phyloP scores from a whole-genome alignment of 2,888 invertebrate genomes.

The Tipula lateralis region DNA sequence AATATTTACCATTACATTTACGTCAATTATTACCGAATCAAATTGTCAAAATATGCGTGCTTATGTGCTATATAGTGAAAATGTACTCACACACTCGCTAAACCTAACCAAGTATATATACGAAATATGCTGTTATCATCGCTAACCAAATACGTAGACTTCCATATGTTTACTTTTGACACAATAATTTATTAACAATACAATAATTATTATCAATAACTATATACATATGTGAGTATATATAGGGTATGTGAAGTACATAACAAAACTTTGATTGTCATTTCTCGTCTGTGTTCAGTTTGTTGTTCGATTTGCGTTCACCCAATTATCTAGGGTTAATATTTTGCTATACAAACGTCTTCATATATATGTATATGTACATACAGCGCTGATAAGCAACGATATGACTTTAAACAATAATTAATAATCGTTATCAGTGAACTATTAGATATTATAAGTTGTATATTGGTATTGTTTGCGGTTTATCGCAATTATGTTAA shows the following conservation, averaged over 20 bases:
- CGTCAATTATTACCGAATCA: too few relatives aligned
- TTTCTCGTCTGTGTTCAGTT: not conserved
- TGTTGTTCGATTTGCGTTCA: not conserved
- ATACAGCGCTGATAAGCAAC: not conserved
- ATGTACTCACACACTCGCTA: not conserved
- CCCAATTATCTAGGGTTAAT: not conserved
- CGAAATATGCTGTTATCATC: not conserved
- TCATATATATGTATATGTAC: not conserved
- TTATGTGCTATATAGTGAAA: too few relatives aligned
- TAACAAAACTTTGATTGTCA: not conserved
- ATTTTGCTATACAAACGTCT: not conserved
- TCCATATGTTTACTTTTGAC: not conserved
- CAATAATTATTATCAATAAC: not conserved
- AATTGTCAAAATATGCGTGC: not conserved
- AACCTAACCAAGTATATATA: not conserved
- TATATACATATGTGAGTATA: not conserved
- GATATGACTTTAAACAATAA: not conserved
- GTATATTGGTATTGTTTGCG: not conserved
- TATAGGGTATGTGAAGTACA: not conserved
- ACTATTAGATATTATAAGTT: not conserved
- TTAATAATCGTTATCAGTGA: not conserved
- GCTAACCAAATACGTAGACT: not conserved
- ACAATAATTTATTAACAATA: not conserved
- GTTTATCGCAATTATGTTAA: not conserved
- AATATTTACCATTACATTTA: too few relatives aligned